phyloP scores from a whole-genome alignment of 2,797 vertebrate species.

The Podarcis lilfordi region DNA sequence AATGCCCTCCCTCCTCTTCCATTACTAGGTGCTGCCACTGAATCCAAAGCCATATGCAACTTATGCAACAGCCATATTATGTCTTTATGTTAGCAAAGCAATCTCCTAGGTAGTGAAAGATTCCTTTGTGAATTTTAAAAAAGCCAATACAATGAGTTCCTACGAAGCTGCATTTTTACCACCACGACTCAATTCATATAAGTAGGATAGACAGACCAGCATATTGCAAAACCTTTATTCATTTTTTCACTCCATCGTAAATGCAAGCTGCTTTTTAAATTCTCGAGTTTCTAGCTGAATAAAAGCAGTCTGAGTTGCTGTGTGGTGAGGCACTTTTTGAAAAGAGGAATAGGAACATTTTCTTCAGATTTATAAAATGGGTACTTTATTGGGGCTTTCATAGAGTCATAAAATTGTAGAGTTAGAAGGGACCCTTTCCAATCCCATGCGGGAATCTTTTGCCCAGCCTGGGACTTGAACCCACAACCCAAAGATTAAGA shows the following conservation, averaged over 20 bases:
- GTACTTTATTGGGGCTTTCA: neutral
- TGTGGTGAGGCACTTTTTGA: neutral
- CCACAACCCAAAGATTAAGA: no score
- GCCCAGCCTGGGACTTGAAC: no score
- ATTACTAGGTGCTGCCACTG: neutral
- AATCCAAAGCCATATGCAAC: neutral
- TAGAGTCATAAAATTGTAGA: no score
- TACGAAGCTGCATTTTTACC: neutral
- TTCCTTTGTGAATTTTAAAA: neutral
- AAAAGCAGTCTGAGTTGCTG: neutral
- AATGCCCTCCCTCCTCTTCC: neutral
- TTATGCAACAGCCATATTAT: neutral
- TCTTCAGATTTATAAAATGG: neutral
- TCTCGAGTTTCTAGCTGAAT: neutral
- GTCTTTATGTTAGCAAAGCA: no score
- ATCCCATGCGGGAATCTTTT: no score
- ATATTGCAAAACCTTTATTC: neutral
- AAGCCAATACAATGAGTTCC: neutral
- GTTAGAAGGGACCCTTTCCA: no score
- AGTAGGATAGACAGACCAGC: neutral
- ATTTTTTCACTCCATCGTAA: neutral
- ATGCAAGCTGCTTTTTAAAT: neutral
- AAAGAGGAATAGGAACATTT: neutral
- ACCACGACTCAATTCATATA: neutral
- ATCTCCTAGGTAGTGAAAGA: no score